Conservation (phyloP, 2,797 vertebrate species). For the Phoxinus dragarum region DNA sequence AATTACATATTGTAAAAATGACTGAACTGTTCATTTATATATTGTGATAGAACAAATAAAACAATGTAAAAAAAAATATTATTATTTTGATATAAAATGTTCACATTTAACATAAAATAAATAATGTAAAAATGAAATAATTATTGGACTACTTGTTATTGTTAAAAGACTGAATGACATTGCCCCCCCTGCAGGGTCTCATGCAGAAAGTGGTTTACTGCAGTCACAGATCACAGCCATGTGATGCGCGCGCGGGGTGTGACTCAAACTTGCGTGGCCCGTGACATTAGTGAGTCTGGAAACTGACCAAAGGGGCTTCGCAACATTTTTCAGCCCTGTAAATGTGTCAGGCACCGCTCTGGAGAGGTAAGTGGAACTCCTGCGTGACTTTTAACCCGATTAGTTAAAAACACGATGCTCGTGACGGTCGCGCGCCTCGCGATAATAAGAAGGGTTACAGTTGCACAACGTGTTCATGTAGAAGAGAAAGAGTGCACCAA, state of each 20-base stretch:
- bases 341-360: not conserved
- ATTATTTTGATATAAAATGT: not conserved
- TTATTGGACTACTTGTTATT: not conserved
- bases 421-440: conserved; percentile 15
- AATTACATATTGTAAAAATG: not conserved
- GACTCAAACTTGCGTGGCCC: conserved; percentile 37
- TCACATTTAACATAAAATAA: not conserved
- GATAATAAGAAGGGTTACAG: not conserved
- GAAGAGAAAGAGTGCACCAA: not conserved
- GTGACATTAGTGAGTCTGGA: conserved; percentile 28
- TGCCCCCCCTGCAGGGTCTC: not conserved
- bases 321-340: not conserved
- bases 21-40: not conserved
- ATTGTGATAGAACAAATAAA: not conserved
- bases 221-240: conserved; percentile 7
- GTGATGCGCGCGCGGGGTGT: conserved; percentile 43
- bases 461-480: conserved; percentile 27
- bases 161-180: not conserved
- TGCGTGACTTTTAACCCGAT: conserved; percentile 26
- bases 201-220: not conserved
- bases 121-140: not conserved
- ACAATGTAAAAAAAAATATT: not conserved
- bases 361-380: conserved; percentile 27
- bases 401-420: conserved; percentile 19
- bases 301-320: not conserved